Base-by-base conservation (phyloP, 1,140 invertebrate species). In the Sitophilus oryzae region DNA sequence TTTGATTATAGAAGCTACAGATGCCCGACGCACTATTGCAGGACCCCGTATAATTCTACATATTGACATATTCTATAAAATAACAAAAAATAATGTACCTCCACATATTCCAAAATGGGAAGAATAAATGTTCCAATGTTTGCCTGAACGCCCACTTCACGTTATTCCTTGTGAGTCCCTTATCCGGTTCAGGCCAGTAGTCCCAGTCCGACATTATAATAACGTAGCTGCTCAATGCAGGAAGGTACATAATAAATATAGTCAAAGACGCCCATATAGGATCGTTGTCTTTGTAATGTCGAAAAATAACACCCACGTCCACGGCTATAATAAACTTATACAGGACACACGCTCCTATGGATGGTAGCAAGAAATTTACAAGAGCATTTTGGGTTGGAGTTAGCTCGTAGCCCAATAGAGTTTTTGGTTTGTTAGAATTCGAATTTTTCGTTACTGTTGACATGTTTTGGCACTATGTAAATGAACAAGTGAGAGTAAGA, bases 81-180 rank as follows among this genome's bases (percentile, higher is more conserved):
- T n/a, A n/a, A n/a, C n/a, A n/a, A n/a, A 30, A 30, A 30, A 30
- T 11, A 30, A 58, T 56, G 71, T 69, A 85, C 84, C 83, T 83
- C 60, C 81, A 83, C 47, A 84, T 74, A n/a, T 78, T 79, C 64
- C 82, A 80, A 22, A 85, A 66, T 23, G 84, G 83, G 68, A 85
- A 86, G 23, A 80, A 71, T 6, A 82, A 38, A 52, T 83, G 74
- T 59, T 79, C 77, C 10, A 74, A 61, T 22, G 79, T 52, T 69
- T 83, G 80, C n/a, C 73, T 54, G 0, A 69, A 62, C 47, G 80
- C 73, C 82, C 81, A 84, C 53, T 67, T 64, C 10, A 76, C 21
- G 61, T 69, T 70, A 4, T 59, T 44, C 15, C 30, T 44, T n/a
- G 57, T 62, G 40, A 58, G 61, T 14, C 58, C 61, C 18, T 63